phyloP scores from a whole-genome alignment of 1,140 invertebrate genomes.

The Phthorimaea operculella region DNA sequence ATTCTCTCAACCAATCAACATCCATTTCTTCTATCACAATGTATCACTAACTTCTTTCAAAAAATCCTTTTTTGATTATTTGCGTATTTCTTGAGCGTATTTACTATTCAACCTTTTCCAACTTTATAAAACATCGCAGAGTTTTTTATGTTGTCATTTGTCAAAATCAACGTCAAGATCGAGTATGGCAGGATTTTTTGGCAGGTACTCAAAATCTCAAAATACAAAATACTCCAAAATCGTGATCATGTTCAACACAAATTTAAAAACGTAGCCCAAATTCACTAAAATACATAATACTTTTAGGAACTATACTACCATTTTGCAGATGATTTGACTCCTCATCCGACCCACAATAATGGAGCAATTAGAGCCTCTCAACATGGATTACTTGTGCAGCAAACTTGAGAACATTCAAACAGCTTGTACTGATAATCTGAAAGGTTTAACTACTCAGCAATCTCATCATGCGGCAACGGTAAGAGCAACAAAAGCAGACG shows the following conservation, averaged over 20 bases:
- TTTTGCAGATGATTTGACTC: constrained; percentile 48
- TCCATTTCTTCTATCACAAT: too few relatives aligned
- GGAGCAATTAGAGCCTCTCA: constrained; percentile 27
- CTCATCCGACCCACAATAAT: constrained; percentile 40
- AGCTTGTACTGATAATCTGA: constrained; percentile 60
- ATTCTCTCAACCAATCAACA: too few relatives aligned
- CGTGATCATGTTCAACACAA: constrained; percentile 47
- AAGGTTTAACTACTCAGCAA: constrained; percentile 54
- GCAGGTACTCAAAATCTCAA: constrained; percentile 35
- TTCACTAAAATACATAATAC: constrained; percentile 53
- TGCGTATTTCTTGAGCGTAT: too few relatives aligned
- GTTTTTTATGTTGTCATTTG: too few relatives aligned
- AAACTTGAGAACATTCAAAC: constrained; percentile 55
- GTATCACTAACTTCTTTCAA: too few relatives aligned
- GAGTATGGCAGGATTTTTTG: too few relatives aligned
- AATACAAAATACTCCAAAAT: too few relatives aligned
- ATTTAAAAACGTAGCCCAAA: constrained; percentile 52
- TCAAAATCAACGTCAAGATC: too few relatives aligned
- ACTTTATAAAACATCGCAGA: too few relatives aligned
- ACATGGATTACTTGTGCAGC: constrained; percentile 50
- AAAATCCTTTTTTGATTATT: too few relatives aligned
- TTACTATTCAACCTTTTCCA: too few relatives aligned
- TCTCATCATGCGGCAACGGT: constrained; percentile 44
- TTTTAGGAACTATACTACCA: too few relatives aligned
- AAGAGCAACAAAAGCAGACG: constrained; percentile 52